Conservation (phyloP, 2,113 vertebrate species). For the Antennarius striatus region DNA sequence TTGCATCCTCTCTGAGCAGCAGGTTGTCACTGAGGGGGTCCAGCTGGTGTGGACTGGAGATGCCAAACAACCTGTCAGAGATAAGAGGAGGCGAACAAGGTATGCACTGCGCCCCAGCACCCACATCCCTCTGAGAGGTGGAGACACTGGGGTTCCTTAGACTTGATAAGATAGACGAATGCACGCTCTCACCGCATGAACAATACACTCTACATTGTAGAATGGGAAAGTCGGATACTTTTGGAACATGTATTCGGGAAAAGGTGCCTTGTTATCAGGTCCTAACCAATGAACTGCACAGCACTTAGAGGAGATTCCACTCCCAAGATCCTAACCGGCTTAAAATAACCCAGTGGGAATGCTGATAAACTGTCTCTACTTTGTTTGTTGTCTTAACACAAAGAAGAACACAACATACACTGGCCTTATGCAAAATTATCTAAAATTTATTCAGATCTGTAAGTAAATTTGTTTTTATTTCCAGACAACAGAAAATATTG, state of each 20-base stretch:
- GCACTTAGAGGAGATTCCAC: slow-evolving; percentile 63
- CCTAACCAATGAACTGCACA: slow-evolving; percentile 52
- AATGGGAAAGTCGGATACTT: slow-evolving; percentile 17
- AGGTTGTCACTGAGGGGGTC: slow-evolving; percentile 71
- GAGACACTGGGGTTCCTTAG: slow-evolving; percentile 20
- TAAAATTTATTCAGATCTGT: slow-evolving; percentile 65
- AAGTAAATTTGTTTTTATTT: slow-evolving; percentile 75
- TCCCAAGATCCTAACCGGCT: slow-evolving; percentile 34
- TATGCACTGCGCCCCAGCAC: slow-evolving; percentile 49
- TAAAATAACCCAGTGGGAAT: slow-evolving; percentile 65
- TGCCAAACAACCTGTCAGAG: slow-evolving; percentile 79
- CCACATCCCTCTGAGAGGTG: slow-evolving; percentile 35
- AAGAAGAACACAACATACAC: slow-evolving; percentile 30
- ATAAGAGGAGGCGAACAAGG: slow-evolving; percentile 69
- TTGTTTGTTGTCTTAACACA: slow-evolving; percentile 13
- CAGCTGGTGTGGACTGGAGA: slow-evolving; percentile 73
- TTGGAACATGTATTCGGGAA: slow-evolving; percentile 5
- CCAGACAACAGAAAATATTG: slow-evolving; percentile 55
- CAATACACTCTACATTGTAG: slow-evolving; percentile 11
- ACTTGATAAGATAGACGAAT: slow-evolving; percentile 29
- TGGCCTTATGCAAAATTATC: slow-evolving; percentile 39
- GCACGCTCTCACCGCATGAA: slow-evolving; percentile 35
- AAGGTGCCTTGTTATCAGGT: slow-evolving; percentile 42
- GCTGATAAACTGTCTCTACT: slow-evolving; percentile 45
- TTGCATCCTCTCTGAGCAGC: slow-evolving; percentile 50